Conservation (phyloP, 2,888 invertebrate genomes). For the Gari tellinella region DNA sequence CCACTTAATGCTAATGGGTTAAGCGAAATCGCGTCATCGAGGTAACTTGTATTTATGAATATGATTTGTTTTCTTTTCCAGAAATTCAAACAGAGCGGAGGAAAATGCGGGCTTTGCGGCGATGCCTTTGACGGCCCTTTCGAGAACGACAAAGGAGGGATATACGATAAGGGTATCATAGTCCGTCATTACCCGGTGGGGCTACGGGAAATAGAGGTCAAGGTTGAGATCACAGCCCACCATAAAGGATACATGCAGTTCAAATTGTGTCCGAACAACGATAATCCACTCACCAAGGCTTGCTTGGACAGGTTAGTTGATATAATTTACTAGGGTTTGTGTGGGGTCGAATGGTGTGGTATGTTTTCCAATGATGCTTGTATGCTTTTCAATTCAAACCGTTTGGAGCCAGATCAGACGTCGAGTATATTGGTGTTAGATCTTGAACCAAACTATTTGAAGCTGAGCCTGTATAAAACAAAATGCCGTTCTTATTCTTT, state of each 20-base stretch:
- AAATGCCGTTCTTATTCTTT: no score
- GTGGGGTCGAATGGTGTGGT: no score
- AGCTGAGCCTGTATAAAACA: no score
- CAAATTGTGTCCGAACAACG: slow-evolving; percentile 55
- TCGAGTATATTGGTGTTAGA: no score
- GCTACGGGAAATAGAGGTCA: slow-evolving; percentile 44
- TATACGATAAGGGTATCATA: slow-evolving; percentile 52
- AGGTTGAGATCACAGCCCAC: slow-evolving; percentile 53
- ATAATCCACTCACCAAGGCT: slow-evolving; percentile 26
- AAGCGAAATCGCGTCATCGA: no score
- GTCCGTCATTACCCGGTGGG: slow-evolving; percentile 48
- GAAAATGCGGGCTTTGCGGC: slow-evolving; percentile 55
- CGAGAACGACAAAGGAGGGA: slow-evolving; percentile 49
- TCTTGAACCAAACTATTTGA: no score
- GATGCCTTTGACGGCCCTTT: slow-evolving; percentile 50
- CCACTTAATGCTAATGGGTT: no score
- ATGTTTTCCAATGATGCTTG: no score
- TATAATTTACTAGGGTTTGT: neutral
- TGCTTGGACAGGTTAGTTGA: slow-evolving; percentile 45
- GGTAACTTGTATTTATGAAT: no score
- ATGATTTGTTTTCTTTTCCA: slow-evolving; percentile 22
- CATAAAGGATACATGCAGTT: slow-evolving; percentile 56
- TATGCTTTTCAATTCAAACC: no score
- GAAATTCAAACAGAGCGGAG: slow-evolving; percentile 39
- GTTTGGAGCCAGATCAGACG: no score